Conservation (phyloP, 2,888 invertebrate genomes). For the Nemotelus nigrinus region DNA sequence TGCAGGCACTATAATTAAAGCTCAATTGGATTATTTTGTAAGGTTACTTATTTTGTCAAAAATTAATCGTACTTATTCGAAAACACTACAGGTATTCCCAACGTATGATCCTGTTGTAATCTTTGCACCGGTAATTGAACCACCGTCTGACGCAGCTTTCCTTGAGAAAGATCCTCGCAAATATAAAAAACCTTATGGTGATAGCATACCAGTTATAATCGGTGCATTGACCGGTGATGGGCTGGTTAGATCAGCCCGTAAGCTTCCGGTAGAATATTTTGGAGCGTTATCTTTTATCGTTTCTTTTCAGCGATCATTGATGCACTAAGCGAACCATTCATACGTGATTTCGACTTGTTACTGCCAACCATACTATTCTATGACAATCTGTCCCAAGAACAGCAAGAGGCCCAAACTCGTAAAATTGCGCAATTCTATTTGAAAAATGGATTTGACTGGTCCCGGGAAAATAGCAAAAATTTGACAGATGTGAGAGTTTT, state of each 20-base stretch:
- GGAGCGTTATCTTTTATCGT: no score
- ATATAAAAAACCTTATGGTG: neutral
- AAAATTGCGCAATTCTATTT: constrained; percentile 25
- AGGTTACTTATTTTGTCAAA: neutral
- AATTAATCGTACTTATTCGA: no score
- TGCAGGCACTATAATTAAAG: neutral
- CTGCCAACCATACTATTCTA: constrained; percentile 9
- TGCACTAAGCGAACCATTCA: neutral
- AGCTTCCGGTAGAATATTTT: neutral
- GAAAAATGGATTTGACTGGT: constrained; percentile 9
- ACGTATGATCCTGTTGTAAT: neutral
- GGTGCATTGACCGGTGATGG: neutral
- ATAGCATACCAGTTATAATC: constrained; percentile 13
- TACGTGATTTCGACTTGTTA: constrained; percentile 1
- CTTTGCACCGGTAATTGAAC: constrained; percentile 18
- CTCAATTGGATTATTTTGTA: neutral
- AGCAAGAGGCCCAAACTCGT: neutral
- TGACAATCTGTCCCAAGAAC: neutral
- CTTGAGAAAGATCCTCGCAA: neutral
- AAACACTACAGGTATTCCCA: neutral
- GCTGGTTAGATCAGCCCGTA: neutral
- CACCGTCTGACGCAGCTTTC: neutral
- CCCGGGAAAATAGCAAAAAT: constrained; percentile 5
- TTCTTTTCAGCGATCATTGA: constrained; percentile 1
- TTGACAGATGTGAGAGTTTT: constrained; percentile 9